phyloP scores from a whole-genome alignment of 2,888 invertebrate genomes.

The Catocala fraxini region DNA sequence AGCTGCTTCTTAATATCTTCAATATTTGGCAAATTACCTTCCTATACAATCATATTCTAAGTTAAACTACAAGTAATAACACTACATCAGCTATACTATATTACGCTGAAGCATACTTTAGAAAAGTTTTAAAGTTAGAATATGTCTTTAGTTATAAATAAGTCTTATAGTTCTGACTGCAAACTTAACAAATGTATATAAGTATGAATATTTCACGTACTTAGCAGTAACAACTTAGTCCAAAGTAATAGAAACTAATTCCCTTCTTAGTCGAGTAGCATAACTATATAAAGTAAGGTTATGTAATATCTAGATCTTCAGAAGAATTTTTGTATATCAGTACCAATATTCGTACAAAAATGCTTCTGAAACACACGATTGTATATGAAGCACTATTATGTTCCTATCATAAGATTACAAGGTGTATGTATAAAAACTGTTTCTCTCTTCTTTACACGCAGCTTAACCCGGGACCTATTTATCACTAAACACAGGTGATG shows the following conservation, averaged over 20 bases:
- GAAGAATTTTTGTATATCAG: slow-evolving; percentile 31
- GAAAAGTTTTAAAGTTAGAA: no score
- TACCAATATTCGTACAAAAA: slow-evolving; percentile 13
- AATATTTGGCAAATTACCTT: no score
- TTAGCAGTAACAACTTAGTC: background rate
- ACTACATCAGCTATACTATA: no score
- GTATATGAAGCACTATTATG: slow-evolving; percentile 50
- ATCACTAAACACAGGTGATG: slow-evolving; percentile 88
- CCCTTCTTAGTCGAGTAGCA: background rate
- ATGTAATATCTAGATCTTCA: slow-evolving; percentile 38
- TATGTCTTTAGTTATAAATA: no score
- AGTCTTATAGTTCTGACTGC: no score
- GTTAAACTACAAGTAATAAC: no score
- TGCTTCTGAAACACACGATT: slow-evolving; percentile 26
- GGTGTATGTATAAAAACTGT: slow-evolving; percentile 75
- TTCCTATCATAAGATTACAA: slow-evolving; percentile 50
- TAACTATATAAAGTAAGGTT: slow-evolving; percentile 35
- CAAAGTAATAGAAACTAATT: background rate
- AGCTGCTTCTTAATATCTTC: no score
- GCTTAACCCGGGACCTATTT: slow-evolving; percentile 88
- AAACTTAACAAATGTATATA: no score
- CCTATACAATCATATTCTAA: no score
- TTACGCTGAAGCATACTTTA: no score
- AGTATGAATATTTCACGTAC: background rate
- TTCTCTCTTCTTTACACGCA: slow-evolving; percentile 87